These are phyloP conservation scores for Tamandua tetradactyla DNA, from an alignment of 2,797 vertebrate species.

Conservation along the genomic window DNA sequence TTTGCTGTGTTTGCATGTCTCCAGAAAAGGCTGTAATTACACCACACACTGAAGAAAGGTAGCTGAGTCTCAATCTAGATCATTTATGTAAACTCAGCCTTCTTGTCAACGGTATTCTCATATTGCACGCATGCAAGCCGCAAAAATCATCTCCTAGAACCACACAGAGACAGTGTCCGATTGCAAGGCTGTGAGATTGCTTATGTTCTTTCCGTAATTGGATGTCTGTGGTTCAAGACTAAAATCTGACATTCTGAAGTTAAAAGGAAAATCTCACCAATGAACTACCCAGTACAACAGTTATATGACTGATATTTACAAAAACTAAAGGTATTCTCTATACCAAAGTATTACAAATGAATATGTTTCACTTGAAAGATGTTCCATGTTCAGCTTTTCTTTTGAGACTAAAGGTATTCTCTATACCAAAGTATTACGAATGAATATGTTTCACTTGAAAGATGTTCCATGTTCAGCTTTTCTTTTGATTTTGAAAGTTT, in stretches of 20 bases:
- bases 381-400: not conserved
- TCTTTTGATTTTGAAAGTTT: too few species aligned
- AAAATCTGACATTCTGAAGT: constrained; percentile 81
- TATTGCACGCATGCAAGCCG: constrained; percentile 88
- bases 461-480: not conserved
- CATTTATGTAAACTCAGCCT: constrained; percentile 92
- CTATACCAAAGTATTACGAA: constrained; percentile 20
- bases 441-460: constrained; percentile 53
- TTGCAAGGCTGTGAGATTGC: constrained; percentile 82
- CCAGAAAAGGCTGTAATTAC: constrained; percentile 93
- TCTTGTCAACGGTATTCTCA: constrained; percentile 89
- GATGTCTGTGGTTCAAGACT: constrained; percentile 76
- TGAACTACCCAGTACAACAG: constrained; percentile 45
- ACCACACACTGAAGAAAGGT: constrained; percentile 90
- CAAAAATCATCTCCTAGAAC: constrained; percentile 90
- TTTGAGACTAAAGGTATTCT: constrained; percentile 46
- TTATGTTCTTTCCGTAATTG: constrained; percentile 82
- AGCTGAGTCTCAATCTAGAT: constrained; percentile 87
- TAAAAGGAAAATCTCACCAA: constrained; percentile 77
- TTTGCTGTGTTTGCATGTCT: constrained; percentile 91
- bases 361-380: constrained; percentile 59
- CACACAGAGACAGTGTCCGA: constrained; percentile 87
- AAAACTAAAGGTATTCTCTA: constrained; percentile 55
- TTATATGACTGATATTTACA: constrained; percentile 57
- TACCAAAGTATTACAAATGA: not conserved